Percentiles rank a stretch among this genome's conserved stretches.
phyloP scores from a whole-genome alignment of 2,797 vertebrate genomes.

The Enteromius trimaculatus region DNA sequence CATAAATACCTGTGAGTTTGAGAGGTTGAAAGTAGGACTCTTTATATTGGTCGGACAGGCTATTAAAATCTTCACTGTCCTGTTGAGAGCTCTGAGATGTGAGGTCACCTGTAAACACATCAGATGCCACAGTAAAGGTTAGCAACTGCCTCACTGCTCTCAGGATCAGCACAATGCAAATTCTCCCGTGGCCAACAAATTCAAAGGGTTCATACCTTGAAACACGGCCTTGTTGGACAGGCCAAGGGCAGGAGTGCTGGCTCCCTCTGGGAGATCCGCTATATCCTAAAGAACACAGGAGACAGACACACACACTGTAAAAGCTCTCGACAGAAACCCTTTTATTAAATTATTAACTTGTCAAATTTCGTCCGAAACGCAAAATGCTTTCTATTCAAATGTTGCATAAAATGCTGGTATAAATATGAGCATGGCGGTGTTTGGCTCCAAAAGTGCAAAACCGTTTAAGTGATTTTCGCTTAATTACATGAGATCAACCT shows the following conservation, averaged over 20 bases:
- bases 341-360: not conserved
- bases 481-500: conserved; percentile 1
- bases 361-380: not conserved
- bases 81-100: conserved; percentile 69
- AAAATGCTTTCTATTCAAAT: not conserved
- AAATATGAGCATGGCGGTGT: not conserved
- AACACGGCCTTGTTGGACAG: conserved; percentile 98
- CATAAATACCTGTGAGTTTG: conserved; percentile 83
- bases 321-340: not conserved
- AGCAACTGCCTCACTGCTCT: not conserved
- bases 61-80: conserved; percentile 75
- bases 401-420: not conserved
- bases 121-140: conserved; percentile 2
- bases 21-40: conserved; percentile 89
- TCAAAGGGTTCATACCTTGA: conserved; percentile 80
- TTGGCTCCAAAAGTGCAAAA: not conserved
- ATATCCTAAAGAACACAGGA: conserved; percentile 72
- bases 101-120: conserved; percentile 81
- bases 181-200: conserved; percentile 7
- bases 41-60: conserved; percentile 84
- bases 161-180: not conserved
- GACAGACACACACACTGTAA: conserved; percentile 30
- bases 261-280: conserved; percentile 88
- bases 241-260: conserved; percentile 93
- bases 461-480: not conserved